phyloP scores from a whole-genome alignment of 2,797 vertebrate species.

The Bradypodion pumilum region DNA sequence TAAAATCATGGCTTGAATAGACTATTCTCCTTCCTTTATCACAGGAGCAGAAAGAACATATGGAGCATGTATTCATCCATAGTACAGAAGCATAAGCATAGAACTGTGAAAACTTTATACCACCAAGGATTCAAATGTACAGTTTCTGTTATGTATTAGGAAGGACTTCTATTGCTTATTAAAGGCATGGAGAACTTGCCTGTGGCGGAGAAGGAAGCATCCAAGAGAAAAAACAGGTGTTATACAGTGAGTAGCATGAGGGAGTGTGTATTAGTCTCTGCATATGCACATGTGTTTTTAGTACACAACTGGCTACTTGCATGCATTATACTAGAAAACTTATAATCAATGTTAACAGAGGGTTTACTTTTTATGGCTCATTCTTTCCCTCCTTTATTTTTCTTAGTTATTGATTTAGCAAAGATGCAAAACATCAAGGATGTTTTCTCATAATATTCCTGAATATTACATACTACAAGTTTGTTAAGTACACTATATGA shows the following conservation, averaged over 20 bases:
- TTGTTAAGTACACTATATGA: too few relatives aligned
- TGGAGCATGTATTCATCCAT: constrained; percentile 4
- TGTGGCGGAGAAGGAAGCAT: constrained; percentile 29
- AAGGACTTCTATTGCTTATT: constrained; percentile 37
- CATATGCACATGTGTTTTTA: constrained; percentile 12
- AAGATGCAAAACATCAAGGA: background rate
- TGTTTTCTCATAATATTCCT: background rate
- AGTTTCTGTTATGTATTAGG: constrained; percentile 6
- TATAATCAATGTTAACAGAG: background rate
- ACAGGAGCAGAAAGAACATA: constrained; percentile 8
- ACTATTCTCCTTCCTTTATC: constrained; percentile 26
- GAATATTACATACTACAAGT: too few relatives aligned
- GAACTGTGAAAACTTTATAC: constrained; percentile 25
- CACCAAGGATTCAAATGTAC: background rate
- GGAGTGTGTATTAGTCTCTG: constrained; percentile 2
- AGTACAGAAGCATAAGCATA: background rate
- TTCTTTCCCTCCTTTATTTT: background rate
- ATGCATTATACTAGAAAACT: background rate
- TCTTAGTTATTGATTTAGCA: background rate
- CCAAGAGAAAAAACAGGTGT: constrained; percentile 28
- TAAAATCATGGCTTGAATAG: constrained; percentile 26
- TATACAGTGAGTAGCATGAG: background rate
- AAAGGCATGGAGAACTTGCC: background rate
- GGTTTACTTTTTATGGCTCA: background rate
- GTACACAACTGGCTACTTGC: background rate